phyloP scores from a whole-genome alignment of 2,797 vertebrate species.

The Poecilia gillii region DNA sequence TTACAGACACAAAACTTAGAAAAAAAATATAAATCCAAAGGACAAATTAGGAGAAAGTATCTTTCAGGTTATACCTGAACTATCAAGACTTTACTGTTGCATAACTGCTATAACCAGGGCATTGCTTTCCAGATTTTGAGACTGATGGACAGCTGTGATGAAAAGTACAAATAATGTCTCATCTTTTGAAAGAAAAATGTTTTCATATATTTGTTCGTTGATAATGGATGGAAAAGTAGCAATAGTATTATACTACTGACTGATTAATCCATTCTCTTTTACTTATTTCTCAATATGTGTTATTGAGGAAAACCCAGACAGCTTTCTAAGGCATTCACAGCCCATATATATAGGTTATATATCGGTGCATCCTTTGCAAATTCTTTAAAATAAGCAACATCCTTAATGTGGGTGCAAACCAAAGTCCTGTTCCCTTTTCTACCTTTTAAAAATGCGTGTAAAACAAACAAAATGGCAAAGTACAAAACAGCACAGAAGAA shows the following conservation, averaged over 20 bases:
- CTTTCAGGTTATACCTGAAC: conserved; percentile 7
- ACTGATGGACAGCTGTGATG: conserved; percentile 30
- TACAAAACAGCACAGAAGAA: background rate
- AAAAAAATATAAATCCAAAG: background rate
- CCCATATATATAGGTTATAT: background rate
- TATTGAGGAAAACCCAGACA: background rate
- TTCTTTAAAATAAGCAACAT: background rate
- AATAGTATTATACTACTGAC: conserved; percentile 6
- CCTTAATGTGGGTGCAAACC: background rate
- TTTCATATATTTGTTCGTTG: conserved; percentile 23
- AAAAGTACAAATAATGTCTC: conserved; percentile 13
- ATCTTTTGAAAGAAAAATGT: conserved; percentile 19
- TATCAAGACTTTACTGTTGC: conserved; percentile 6
- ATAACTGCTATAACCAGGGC: background rate
- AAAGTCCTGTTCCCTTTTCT: background rate
- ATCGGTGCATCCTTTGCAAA: background rate
- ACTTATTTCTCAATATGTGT: background rate
- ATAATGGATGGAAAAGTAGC: conserved; percentile 16
- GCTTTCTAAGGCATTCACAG: background rate
- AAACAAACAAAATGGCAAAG: background rate
- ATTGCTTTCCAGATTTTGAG: conserved; percentile 40
- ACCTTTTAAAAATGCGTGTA: background rate
- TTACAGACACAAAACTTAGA: conserved; percentile 7
- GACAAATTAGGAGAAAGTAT: conserved; percentile 12
- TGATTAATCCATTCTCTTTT: background rate